phyloP scores from a whole-genome alignment of 2,797 vertebrate genomes.

The Decapterus maruadsi region DNA sequence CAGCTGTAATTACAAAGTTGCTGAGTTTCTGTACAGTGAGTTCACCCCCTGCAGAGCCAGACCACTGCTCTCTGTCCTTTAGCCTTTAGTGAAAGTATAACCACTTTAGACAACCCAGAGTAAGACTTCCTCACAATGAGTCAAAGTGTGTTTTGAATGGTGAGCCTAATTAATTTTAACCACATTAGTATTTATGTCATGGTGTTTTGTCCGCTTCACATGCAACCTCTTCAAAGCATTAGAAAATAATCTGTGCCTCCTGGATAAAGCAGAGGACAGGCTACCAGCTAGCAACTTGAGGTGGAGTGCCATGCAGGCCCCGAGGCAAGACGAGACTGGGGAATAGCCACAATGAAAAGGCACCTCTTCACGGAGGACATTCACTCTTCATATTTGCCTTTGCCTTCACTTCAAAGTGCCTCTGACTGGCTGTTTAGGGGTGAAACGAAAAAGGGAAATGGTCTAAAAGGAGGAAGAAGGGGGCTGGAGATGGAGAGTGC shows the following conservation, averaged over 20 bases:
- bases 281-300: conserved; percentile 44
- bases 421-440: conserved; percentile 57
- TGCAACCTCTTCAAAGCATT: conserved; percentile 69
- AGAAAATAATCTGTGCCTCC: conserved; percentile 67
- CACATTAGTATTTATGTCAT: conserved; percentile 64
- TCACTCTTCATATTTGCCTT: conserved; percentile 74
- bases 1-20: conserved; percentile 12
- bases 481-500: conserved; percentile 10
- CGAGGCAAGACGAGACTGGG: conserved; percentile 60
- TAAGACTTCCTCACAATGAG: conserved; percentile 32
- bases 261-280: conserved; percentile 50
- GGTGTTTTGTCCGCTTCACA: conserved; percentile 66
- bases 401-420: conserved; percentile 74
- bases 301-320: conserved; percentile 56
- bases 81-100: conserved; percentile 47
- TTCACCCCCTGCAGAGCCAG: conserved; percentile 11
- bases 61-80: conserved; percentile 31
- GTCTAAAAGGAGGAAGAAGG: conserved; percentile 13
- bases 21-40: not conserved
- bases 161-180: conserved; percentile 33
- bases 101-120: conserved; percentile 42
- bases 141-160: conserved; percentile 54
- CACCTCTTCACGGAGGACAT: conserved; percentile 59
- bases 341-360: conserved; percentile 68
- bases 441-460: conserved; percentile 32